Conservation (phyloP, 2,113 vertebrate species). For the Poeciliopsis occidentalis region DNA sequence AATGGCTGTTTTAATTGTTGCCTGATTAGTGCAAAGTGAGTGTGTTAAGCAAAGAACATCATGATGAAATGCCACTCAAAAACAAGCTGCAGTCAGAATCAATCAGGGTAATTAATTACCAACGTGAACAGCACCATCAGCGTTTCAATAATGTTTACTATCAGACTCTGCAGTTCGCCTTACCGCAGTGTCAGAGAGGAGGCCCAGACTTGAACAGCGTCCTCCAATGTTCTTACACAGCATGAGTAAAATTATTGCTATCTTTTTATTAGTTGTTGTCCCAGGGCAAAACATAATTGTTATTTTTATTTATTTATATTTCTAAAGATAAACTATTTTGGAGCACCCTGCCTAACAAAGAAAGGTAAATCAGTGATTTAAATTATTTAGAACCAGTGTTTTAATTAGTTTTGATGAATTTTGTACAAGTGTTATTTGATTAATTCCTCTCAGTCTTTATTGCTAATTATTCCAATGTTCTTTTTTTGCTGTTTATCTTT, state of each 20-base stretch:
- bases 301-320: slow-evolving; percentile 48
- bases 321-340: slow-evolving; percentile 45
- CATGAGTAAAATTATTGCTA: slow-evolving; percentile 18
- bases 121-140: slow-evolving; percentile 53
- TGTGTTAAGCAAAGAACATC: slow-evolving; percentile 72
- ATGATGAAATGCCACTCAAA: slow-evolving; percentile 79
- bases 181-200: slow-evolving; percentile 20
- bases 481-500: slow-evolving; percentile 39
- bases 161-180: slow-evolving; percentile 38
- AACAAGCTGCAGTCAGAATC: slow-evolving; percentile 67
- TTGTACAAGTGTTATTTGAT: slow-evolving; percentile 6
- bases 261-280: slow-evolving; percentile 42
- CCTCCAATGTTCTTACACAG: neutral
- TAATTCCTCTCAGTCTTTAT: slow-evolving; percentile 45
- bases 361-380: slow-evolving; percentile 30
- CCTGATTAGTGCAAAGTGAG: slow-evolving; percentile 63
- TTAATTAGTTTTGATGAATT: slow-evolving; percentile 66
- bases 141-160: slow-evolving; percentile 68
- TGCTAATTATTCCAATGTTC: slow-evolving; percentile 41
- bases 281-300: slow-evolving; percentile 57
- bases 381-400: slow-evolving; percentile 47
- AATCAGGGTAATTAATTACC: slow-evolving; percentile 75
- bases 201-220: neutral
- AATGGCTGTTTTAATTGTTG: slow-evolving; percentile 79
- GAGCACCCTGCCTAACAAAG: slow-evolving; percentile 22